These are phyloP conservation scores for Limnephilus lunatus DNA, from an alignment of 2,888 invertebrate genomes.

Conservation along the genomic window DNA sequence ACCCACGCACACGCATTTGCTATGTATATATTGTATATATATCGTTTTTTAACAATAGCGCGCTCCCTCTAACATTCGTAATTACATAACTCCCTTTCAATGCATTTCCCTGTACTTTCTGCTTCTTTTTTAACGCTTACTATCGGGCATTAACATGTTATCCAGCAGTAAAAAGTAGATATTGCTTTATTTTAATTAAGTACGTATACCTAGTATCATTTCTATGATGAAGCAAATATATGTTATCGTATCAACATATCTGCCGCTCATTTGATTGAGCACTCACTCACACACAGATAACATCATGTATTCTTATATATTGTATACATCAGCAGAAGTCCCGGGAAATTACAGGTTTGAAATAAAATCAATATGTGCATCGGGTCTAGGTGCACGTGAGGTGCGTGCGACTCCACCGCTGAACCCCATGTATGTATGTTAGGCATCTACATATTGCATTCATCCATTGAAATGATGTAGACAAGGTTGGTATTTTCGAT, in stretches of 20 bases:
- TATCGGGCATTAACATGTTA: background rate
- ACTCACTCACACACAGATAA: background rate
- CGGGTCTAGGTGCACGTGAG: background rate
- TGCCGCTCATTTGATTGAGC: background rate
- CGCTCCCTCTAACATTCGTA: too few relatives aligned
- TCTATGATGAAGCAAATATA: background rate
- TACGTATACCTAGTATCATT: too few relatives aligned
- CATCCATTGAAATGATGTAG: background rate
- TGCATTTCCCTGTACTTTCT: too few relatives aligned
- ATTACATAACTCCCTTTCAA: too few relatives aligned
- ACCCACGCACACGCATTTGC: too few relatives aligned
- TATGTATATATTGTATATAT: too few relatives aligned
- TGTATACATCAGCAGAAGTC: background rate
- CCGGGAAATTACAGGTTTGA: background rate
- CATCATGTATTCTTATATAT: background rate
- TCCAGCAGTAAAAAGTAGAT: background rate
- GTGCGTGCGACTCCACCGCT: background rate
- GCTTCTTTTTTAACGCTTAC: too few relatives aligned
- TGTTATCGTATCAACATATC: background rate
- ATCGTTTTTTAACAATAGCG: too few relatives aligned
- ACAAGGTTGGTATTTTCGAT: background rate
- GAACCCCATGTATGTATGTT: background rate
- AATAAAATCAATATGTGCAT: conserved; percentile 13
- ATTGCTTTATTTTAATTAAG: background rate
- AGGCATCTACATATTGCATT: background rate